Evolutionary conservation across 2,113 vertebrate species (phyloP).

Genomic region (Anas platyrhynchos): DNA sequence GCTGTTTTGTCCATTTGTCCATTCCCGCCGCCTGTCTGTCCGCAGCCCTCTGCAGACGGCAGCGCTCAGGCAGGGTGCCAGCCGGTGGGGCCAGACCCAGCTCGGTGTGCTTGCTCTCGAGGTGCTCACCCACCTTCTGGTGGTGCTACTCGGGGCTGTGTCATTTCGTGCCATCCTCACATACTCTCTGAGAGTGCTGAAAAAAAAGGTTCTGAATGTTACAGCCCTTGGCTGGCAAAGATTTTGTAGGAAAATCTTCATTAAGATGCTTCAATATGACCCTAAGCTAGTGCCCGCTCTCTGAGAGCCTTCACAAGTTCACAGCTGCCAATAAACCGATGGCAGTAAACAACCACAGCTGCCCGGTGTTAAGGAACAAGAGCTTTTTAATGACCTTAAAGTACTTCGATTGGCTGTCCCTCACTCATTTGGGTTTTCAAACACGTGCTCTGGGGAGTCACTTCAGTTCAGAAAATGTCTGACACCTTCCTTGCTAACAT

Average conservation of each 20-base stretch:
- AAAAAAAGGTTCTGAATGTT: background rate
- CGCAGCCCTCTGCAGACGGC: fast-evolving
- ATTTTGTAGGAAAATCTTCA: background rate
- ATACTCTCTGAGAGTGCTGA: background rate
- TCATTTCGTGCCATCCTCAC: background rate
- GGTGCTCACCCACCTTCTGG: background rate
- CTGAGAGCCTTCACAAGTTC: background rate
- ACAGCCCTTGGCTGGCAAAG: background rate
- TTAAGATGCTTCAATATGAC: background rate
- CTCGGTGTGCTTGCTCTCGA: background rate
- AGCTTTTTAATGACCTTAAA: background rate
- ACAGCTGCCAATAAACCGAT: background rate
- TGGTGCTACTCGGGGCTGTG: background rate
- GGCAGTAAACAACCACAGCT: background rate
- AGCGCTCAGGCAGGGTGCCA: background rate
- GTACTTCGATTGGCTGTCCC: background rate
- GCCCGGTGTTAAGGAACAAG: background rate
- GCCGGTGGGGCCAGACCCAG: fast-evolving
- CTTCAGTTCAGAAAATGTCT: background rate
- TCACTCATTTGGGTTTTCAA: background rate
- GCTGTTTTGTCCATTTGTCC: background rate
- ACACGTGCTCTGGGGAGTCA: background rate
- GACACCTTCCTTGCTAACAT: background rate
- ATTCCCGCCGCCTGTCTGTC: background rate
- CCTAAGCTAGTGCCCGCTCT: background rate